These are phyloP conservation scores for Dicyrtomina minuta DNA, from an alignment of 2,888 invertebrate species.

Conservation along the genomic window DNA sequence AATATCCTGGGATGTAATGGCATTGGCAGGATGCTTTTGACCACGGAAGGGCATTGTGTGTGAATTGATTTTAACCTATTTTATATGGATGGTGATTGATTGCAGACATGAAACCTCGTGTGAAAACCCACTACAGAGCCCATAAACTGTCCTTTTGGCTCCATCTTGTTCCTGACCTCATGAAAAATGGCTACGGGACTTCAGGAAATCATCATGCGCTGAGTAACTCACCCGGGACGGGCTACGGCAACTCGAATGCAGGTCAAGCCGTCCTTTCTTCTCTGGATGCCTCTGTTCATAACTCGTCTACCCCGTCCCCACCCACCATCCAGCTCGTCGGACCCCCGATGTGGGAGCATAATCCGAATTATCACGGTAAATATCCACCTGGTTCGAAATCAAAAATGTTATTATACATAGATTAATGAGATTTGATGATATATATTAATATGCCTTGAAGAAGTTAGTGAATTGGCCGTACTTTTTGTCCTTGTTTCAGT, in stretches of 20 bases:
- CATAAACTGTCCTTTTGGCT: conserved; percentile 95
- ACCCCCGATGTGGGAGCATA: conserved; percentile 53
- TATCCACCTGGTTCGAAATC: neutral
- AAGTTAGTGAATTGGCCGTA: neutral
- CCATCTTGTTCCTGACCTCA: conserved; percentile 82
- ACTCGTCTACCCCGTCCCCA: conserved; percentile 50
- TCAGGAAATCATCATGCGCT: conserved; percentile 50
- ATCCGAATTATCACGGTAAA: conserved; percentile 41
- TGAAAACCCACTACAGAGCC: conserved; percentile 91
- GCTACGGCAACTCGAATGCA: conserved; percentile 25
- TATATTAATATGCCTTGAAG: too few species aligned
- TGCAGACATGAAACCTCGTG: conserved; percentile 83
- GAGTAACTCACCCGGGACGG: conserved; percentile 36
- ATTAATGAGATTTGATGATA: neutral
- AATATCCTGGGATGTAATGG: neutral
- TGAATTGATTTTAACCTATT: conserved; percentile 7
- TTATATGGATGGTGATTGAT: conserved; percentile 44
- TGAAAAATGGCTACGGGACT: conserved; percentile 55
- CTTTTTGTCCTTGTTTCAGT: conserved; percentile 6
- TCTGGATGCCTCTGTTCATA: conserved; percentile 38
- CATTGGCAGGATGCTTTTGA: conserved; percentile 12
- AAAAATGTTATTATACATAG: too few species aligned
- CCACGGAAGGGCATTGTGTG: conserved; percentile 8
- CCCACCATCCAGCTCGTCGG: conserved; percentile 51
- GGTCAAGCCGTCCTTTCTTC: conserved; percentile 30